phyloP scores from a whole-genome alignment of 1,140 invertebrate genomes.

The Heliconius melpomene region DNA sequence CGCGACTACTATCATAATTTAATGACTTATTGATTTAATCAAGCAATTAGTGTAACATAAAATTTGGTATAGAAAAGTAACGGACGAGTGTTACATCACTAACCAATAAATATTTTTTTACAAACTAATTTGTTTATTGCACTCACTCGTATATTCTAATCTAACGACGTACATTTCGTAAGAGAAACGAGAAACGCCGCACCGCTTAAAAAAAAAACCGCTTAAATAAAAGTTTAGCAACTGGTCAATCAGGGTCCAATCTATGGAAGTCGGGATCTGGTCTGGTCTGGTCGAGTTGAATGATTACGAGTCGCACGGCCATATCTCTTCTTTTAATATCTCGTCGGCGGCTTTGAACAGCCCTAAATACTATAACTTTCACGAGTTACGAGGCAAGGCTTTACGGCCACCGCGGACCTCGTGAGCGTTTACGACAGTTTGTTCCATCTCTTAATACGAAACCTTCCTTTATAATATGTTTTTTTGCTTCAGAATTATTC shows the following conservation, averaged over 20 bases:
- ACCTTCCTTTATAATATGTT: conserved; percentile 20
- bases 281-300: conserved; percentile 47
- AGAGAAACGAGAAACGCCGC: conserved; percentile 18
- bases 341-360: conserved; percentile 73
- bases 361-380: conserved; percentile 76
- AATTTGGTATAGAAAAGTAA: too few relatives aligned
- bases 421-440: conserved; percentile 59
- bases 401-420: conserved; percentile 45
- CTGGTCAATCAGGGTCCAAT: conserved; percentile 56
- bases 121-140: conserved; percentile 22
- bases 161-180: conserved; percentile 10
- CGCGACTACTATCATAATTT: too few relatives aligned
- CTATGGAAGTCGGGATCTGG: conserved; percentile 52
- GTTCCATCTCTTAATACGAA: conserved; percentile 42
- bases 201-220: conserved; percentile 31
- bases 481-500: not conserved
- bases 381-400: conserved; percentile 65
- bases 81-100: not conserved
- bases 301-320: conserved; percentile 62
- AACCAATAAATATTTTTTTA: conserved; percentile 20
- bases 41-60: not conserved
- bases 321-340: conserved; percentile 76
- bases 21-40: not conserved
- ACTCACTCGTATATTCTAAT: not conserved
- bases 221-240: conserved; percentile 41